Evolutionary conservation across 2,797 vertebrate genomes (phyloP).

Genomic region (Morelia viridis): DNA sequence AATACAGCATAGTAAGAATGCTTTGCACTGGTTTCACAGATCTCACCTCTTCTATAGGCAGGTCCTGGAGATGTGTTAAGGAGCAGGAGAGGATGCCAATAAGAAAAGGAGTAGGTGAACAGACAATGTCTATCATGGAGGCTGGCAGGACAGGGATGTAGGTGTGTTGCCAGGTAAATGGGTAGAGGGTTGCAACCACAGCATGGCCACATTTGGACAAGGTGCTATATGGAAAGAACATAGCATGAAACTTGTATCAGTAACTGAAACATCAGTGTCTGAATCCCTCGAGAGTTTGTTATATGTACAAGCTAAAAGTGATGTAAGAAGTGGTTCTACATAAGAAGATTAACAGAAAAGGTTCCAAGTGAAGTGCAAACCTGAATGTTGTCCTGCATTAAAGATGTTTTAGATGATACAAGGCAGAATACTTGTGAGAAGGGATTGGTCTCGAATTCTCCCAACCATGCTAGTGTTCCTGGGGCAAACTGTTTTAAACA

Average conservation of each 20-base stretch:
- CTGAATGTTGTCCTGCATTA: neutral
- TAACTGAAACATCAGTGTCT: neutral
- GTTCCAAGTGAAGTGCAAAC: neutral
- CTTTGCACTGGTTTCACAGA: neutral
- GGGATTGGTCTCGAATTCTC: neutral
- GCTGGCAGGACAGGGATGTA: conserved; percentile 93
- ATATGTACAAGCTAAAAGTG: neutral
- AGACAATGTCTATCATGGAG: conserved; percentile 96
- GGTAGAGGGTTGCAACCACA: conserved; percentile 88
- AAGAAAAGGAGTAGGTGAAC: conserved; percentile 95
- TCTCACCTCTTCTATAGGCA: conserved; percentile 95
- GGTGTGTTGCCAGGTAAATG: conserved; percentile 98
- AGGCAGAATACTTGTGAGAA: neutral
- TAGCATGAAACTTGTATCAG: conserved; percentile 44
- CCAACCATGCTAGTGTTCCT: neutral
- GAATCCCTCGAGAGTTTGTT: neutral
- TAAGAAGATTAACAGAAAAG: neutral
- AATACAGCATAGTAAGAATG: neutral
- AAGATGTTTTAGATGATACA: neutral
- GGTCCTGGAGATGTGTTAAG: conserved; percentile 87
- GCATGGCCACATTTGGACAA: conserved; percentile 91
- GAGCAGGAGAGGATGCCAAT: conserved; percentile 91
- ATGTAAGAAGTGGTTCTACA: neutral
- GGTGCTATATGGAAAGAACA: conserved; percentile 74
- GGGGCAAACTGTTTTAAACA: neutral